Percentiles rank a stretch among this genome's conserved stretches.
These are phyloP conservation scores for Acanthosepion lycidas DNA, from an alignment of 2,888 invertebrate species.

Conservation along the genomic window DNA sequence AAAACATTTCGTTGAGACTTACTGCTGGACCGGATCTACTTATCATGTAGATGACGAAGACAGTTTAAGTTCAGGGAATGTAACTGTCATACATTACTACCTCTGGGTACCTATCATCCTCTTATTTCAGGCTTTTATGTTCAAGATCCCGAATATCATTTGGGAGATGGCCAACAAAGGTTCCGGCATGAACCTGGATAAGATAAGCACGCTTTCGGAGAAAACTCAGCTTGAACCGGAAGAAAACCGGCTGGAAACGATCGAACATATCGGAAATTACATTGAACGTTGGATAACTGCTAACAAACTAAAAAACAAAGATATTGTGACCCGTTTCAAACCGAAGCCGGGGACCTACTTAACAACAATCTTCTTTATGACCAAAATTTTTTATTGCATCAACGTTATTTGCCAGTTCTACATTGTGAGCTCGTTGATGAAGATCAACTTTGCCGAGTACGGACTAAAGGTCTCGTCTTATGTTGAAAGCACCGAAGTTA, in stretches of 20 bases:
- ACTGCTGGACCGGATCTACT: not conserved
- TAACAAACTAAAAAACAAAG: conserved; percentile 64
- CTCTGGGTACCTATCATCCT: conserved; percentile 70
- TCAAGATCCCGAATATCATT: conserved; percentile 68
- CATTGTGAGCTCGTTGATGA: conserved; percentile 67
- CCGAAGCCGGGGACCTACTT: conserved; percentile 66
- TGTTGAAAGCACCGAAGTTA: not conserved
- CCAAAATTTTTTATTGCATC: conserved; percentile 64
- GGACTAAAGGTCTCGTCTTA: conserved; percentile 59
- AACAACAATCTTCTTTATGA: conserved; percentile 65
- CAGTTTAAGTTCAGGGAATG: not conserved
- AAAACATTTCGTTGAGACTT: not conserved
- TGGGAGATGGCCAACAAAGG: conserved; percentile 68
- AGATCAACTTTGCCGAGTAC: conserved; percentile 66
- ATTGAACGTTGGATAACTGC: conserved; percentile 68
- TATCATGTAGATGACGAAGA: not conserved
- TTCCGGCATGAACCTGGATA: conserved; percentile 66
- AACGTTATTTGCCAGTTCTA: conserved; percentile 69
- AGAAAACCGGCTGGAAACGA: conserved; percentile 63
- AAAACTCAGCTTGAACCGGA: conserved; percentile 67
- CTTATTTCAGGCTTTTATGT: conserved; percentile 67
- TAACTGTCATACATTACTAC: conserved; percentile 57
- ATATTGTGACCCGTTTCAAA: conserved; percentile 60
- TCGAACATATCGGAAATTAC: conserved; percentile 65
- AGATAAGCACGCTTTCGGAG: conserved; percentile 62